Evolutionary conservation across 1,140 invertebrate genomes (phyloP).

Genomic region (Eulimnadia texana): DNA sequence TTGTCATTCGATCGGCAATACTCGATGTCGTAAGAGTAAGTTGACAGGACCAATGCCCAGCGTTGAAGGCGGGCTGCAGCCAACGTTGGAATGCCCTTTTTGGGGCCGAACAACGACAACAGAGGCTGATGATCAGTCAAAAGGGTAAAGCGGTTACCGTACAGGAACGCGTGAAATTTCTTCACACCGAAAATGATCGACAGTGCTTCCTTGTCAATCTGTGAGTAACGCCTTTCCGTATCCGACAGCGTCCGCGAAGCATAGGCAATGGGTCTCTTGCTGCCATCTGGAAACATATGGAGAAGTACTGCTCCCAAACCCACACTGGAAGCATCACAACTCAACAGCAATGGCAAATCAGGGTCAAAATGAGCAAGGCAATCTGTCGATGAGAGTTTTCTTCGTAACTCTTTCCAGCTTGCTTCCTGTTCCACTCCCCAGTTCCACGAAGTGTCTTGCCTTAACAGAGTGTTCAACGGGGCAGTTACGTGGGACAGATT

Average conservation of each 20-base stretch:
- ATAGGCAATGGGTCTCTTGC: conserved; percentile 26
- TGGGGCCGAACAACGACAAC: conserved; percentile 26
- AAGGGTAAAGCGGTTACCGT: conserved; percentile 29
- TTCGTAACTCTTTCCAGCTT: conserved; percentile 18
- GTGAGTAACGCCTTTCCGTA: conserved; percentile 9
- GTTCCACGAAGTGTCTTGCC: conserved; percentile 3
- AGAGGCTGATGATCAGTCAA: conserved; percentile 35
- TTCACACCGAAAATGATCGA: conserved; percentile 18
- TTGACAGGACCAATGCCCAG: conserved; percentile 26
- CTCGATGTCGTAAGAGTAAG: conserved; percentile 27
- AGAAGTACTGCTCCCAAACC: conserved; percentile 27
- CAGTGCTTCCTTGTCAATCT: conserved; percentile 14
- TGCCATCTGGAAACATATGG: conserved; percentile 22
- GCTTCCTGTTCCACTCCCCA: conserved; percentile 14
- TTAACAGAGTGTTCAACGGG: conserved; percentile 26
- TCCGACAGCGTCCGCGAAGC: conserved; percentile 20
- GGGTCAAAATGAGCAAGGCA: conserved; percentile 29
- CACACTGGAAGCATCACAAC: conserved; percentile 28
- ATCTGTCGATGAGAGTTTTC: not conserved
- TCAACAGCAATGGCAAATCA: conserved; percentile 33
- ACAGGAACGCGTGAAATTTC: conserved; percentile 35
- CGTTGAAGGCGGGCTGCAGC: conserved; percentile 24
- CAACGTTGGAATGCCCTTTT: conserved; percentile 25
- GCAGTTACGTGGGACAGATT: conserved; percentile 26
- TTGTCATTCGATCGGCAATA: conserved; percentile 23